Percentiles rank a stretch among this genome's conserved stretches.
Conservation (phyloP, 2,888 invertebrate genomes). For the Linnaemya tessellans region DNA sequence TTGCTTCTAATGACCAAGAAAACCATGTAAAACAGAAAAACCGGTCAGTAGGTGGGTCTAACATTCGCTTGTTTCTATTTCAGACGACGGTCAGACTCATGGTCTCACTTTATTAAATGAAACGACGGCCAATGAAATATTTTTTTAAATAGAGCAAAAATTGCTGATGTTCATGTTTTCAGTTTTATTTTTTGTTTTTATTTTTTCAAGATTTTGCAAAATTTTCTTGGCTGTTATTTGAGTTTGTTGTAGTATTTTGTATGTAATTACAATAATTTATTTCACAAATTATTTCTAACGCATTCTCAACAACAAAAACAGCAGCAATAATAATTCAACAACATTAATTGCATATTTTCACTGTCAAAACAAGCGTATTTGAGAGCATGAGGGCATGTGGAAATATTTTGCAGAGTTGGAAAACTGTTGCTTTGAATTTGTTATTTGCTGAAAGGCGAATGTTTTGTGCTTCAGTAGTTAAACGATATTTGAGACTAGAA, state of each 20-base stretch:
- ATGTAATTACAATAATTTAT: slow-evolving; percentile 61
- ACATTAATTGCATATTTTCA: background rate
- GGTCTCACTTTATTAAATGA: slow-evolving; percentile 9
- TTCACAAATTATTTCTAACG: slow-evolving; percentile 61
- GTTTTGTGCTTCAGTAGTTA: background rate
- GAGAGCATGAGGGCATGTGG: background rate
- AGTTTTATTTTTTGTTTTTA: slow-evolving; percentile 3
- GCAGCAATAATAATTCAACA: slow-evolving; percentile 29
- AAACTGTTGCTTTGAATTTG: background rate
- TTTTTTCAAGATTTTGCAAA: background rate
- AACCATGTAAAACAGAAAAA: slow-evolving; percentile 30
- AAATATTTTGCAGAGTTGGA: slow-evolving; percentile 17
- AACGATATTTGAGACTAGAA: too few species aligned
- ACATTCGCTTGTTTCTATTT: slow-evolving; percentile 9
- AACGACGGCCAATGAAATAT: slow-evolving; percentile 18
- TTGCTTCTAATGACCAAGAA: slow-evolving; percentile 49
- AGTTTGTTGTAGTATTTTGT: slow-evolving; percentile 4
- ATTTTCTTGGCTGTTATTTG: background rate
- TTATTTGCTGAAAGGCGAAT: background rate
- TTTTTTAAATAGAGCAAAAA: slow-evolving; percentile 18
- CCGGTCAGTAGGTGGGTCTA: slow-evolving; percentile 29
- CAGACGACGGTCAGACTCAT: slow-evolving; percentile 24
- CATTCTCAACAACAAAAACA: slow-evolving; percentile 43
- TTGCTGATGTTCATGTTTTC: background rate
- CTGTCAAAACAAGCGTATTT: background rate